These are phyloP conservation scores for honey bee (Apis mellifera) DNA, from an alignment of 1,140 invertebrate species.

Conservation along the genomic window Amel_HAv3.1 CM009931.2:15101501-15102000, in stretches of 20 bases:
- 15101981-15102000: constrained; percentile 85
- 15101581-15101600: constrained; percentile 83
- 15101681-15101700: constrained; percentile 81
- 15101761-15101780: constrained; percentile 82
- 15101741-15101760: constrained; percentile 83
- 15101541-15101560: constrained; percentile 67
- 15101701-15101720: constrained; percentile 82
- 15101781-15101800: constrained; percentile 83
- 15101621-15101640: constrained; percentile 84
- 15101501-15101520: constrained; percentile 75
- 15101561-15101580: constrained; percentile 83
- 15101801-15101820: background rate
- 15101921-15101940: constrained; percentile 86
- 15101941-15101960: constrained; percentile 84
- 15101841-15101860: constrained; percentile 14
- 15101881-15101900: constrained; percentile 85
- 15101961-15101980: constrained; percentile 85
- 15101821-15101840: background rate
- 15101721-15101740: constrained; percentile 81
- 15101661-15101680: constrained; percentile 83
- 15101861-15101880: constrained; percentile 78
- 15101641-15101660: constrained; percentile 84
- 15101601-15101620: constrained; percentile 86
- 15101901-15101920: constrained; percentile 84
- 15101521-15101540: constrained; percentile 69